Base-by-base conservation (phyloP, 2,113 vertebrate genomes). In the Sceloporus tristichus region DNA sequence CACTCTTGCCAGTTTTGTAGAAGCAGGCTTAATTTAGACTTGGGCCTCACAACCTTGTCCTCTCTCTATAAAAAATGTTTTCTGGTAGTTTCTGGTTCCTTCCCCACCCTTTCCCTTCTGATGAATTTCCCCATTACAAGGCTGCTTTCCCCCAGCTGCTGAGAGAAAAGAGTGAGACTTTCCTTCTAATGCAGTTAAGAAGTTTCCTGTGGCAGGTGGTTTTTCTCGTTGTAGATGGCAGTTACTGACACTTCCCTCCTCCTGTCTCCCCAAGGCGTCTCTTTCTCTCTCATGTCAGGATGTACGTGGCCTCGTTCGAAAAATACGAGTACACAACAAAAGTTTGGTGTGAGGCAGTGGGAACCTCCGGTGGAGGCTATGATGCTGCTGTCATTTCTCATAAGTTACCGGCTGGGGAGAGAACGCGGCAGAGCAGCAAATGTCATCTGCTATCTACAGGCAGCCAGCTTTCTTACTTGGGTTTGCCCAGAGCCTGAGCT, bases 171-270 rank as follows among this genome's bases (percentile, higher is more conserved):
- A 91, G 92, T 90, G 89, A 96, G 87, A 91, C 93, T 95, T 94
- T 96, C 97, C 98, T 98, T 97, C 97, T 97, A 95, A 96, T 95
- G 94, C 90, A 92, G 90, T 62, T 97, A 96, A 96, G 94, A 92
- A 91, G 92, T 97, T 98, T 98, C 97, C 97, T 97, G 97, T 97
- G 96, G 91, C 94, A 95, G 94, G 93, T 94, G 96, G 97, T 97
- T 98, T 88, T 96, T 96, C 94, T 96, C 90, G 85, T 94, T 95
- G 92, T 94, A 91, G 90, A 82, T 91, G 95, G 94, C 89, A 84
- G 86, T 95, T 91, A 91, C 88, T 82, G 92, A 42, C 1, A 25
- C 1, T 90, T 93, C 84, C 85, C 75, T 89, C 91, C 56, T 84
- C 21, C 48, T 0, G 14, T 77, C 71, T 9, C 62, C 88, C 89